Conservation (phyloP, 2,797 vertebrate genomes). For the Tokudaia tokunoshimensis region DNA sequence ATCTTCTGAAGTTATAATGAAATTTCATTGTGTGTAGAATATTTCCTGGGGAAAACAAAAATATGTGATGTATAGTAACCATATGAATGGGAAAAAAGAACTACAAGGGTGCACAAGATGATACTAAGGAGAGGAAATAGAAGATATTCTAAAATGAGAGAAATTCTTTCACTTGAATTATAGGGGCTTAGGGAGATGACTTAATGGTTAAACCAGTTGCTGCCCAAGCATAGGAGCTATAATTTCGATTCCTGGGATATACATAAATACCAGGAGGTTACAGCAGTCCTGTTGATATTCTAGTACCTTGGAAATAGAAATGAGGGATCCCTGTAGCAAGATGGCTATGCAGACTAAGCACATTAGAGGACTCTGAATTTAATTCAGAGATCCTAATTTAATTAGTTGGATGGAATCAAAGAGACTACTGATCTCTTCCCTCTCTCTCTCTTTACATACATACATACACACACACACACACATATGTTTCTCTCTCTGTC, state of each 20-base stretch:
- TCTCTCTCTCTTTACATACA: not conserved
- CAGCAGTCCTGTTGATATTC: not conserved
- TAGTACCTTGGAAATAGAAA: not conserved
- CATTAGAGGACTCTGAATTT: not conserved
- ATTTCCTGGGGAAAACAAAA: not conserved
- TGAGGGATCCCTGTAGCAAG: not conserved
- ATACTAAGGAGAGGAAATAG: not conserved
- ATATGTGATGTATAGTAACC: not conserved
- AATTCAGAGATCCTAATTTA: not conserved
- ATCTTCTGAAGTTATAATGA: not conserved
- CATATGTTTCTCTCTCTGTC: too few relatives aligned
- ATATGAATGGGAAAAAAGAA: not conserved
- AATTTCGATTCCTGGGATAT: not conserved
- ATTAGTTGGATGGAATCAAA: not conserved
- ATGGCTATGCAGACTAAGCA: not conserved
- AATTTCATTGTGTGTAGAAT: not conserved
- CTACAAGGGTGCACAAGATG: fast-evolving
- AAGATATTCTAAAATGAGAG: not conserved
- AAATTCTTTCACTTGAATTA: not conserved
- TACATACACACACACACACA: too few relatives aligned
- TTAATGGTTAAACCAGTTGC: not conserved
- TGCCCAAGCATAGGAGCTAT: not conserved
- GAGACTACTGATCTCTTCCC: not conserved
- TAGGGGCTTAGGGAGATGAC: not conserved
- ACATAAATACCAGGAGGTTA: not conserved